Base-by-base conservation (phyloP, 2,113 vertebrate genomes). In the Zapornia atra region DNA sequence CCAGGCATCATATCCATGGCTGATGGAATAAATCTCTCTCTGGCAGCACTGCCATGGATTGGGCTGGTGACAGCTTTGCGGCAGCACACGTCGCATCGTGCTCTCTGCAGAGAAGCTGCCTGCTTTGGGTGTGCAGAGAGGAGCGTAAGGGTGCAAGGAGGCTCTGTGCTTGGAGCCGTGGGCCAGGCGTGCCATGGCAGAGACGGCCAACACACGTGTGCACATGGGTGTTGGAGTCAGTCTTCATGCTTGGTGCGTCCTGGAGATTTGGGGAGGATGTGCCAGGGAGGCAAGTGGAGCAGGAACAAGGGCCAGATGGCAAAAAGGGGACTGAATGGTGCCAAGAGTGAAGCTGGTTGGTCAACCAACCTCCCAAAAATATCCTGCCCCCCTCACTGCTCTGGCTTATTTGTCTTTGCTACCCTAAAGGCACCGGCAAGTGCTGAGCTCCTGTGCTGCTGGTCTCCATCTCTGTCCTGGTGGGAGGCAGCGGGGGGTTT, bases 401-500 rank as follows among this genome's bases (percentile, higher is more conserved):
- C 76, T 48, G 17, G 28, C 31, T 48, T 7, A 1, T 19, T 22
- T 3, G 0, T 42, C 34, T 71, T 61, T 29, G 22, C 53, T 51
- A 2, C 42, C 34, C 54, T 2, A 1, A n/a, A 48, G 29, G 40
- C 40, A 31, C 9, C 29, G 19, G 31, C 3, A 2, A 21, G 40
- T 7, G 4, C n/a, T 5, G 57, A 11, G 26, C 66, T 82, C 2
- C 0, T 1, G 13, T 4, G 8, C 65, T 75, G 72, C 44, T 6
- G 22, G 19, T 56, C 78, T 50, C 38, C 50, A 2, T 16, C 66
- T 25, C 50, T 54, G 28, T 33, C 66, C 31, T 18, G 15, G 6
- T 1, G 0, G 1, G 1, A 38, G 28, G 17, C 6, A 26, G 19
- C 2, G 0, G 14, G 54, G 15, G 11, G 4, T 33, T 33, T 82